phyloP scores from a whole-genome alignment of 2,888 invertebrate species.

The Patella pellucida region DNA sequence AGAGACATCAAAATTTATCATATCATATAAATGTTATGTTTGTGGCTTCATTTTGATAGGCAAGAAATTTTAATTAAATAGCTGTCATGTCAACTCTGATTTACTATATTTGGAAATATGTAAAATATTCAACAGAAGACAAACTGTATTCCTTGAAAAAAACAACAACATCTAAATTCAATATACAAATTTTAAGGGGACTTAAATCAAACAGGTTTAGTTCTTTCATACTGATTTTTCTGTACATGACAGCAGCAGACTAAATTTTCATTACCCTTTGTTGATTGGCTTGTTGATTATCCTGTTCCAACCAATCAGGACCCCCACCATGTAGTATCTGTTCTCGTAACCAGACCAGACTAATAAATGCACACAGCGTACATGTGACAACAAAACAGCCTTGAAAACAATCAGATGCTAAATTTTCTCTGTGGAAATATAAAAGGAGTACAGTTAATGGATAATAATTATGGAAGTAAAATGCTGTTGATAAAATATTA shows the following conservation, averaged over 20 bases:
- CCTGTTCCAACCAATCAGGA: conserved; percentile 90
- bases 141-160: background rate
- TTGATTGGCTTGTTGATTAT: conserved; percentile 50
- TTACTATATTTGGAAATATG: too few relatives aligned
- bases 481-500: too few relatives aligned
- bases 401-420: conserved; percentile 93
- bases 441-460: too few relatives aligned
- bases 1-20: too few relatives aligned
- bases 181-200: background rate
- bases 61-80: too few relatives aligned
- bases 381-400: conserved; percentile 97
- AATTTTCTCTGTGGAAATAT: conserved; percentile 78
- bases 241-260: background rate
- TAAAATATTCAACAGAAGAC: too few relatives aligned
- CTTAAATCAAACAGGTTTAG: too few relatives aligned
- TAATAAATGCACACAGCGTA: conserved; percentile 95
- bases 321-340: conserved; percentile 98
- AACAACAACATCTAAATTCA: background rate
- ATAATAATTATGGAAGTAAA: too few relatives aligned
- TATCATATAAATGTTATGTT: too few relatives aligned
- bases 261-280: conserved; percentile 42
- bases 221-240: too few relatives aligned
- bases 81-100: too few relatives aligned
- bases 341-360: conserved; percentile 96
- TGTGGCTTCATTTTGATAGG: too few relatives aligned